Conservation (phyloP, 2,888 invertebrate species). For the Zele albiditarsus region DNA sequence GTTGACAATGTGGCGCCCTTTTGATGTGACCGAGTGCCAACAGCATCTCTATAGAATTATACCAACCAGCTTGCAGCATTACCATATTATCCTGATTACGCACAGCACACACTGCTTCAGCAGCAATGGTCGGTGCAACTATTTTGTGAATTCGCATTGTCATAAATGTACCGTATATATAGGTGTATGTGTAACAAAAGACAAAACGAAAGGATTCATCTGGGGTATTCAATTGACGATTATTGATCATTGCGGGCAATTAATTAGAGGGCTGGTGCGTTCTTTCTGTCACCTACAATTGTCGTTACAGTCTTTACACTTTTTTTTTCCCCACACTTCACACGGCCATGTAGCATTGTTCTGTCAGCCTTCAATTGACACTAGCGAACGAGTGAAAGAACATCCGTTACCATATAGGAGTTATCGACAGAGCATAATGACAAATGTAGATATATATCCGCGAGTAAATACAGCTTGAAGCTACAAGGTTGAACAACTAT, state of each 20-base stretch:
- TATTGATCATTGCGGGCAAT: constrained; percentile 20
- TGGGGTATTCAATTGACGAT: neutral
- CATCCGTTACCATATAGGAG: neutral
- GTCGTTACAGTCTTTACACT: neutral
- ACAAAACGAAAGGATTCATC: neutral
- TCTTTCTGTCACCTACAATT: constrained; percentile 10
- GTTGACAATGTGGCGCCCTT: constrained; percentile 33
- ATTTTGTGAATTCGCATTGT: neutral
- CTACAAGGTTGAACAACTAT: neutral
- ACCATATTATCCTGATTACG: constrained; percentile 19
- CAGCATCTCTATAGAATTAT: neutral
- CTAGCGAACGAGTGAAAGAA: neutral
- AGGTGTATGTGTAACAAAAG: neutral
- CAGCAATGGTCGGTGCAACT: constrained; percentile 1
- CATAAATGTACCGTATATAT: neutral
- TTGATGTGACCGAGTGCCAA: neutral
- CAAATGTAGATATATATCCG: neutral
- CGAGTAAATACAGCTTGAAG: neutral
- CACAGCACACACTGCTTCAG: neutral
- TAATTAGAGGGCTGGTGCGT: constrained; percentile 11
- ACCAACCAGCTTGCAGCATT: neutral
- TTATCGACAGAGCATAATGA: neutral
- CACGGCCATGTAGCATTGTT: neutral
- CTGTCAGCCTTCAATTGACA: constrained; percentile 15
- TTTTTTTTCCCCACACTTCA: neutral